Evolutionary conservation across 2,888 invertebrate genomes (phyloP), one percentile per base, ranked within the genome.

Genomic region (Apotomis turbidana): DNA sequence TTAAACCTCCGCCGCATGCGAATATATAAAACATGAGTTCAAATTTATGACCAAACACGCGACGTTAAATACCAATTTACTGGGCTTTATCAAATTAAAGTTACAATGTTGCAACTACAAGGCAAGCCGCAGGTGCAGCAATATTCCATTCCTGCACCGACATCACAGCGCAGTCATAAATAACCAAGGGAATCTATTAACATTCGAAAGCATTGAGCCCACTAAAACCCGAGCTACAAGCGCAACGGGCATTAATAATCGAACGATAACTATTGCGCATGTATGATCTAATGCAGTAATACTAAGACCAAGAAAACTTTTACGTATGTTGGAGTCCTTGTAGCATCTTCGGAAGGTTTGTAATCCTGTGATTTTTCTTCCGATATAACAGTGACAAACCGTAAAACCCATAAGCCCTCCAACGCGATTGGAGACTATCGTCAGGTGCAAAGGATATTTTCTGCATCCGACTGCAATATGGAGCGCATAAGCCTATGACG

Each of bases 221-320:
- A 55, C 68, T 62, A 49, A 68, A 68, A 62, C 63, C 62, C 46
- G 51, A 58, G 38, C 68, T 46, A 72, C 62, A 63, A 72, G 63
- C 59, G 68, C 68, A 67, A 61, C 60, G 61, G 70, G 71, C 60
- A 74, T 68, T 73, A 60, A 70, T 70, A 71, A 81, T 77, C 68
- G 59, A 44, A 64, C 75, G 76, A 80, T 80, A 81, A 78, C 74
- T 77, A 80, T 78, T 80, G 78, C 80, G 79, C 67, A 75, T 74
- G 64, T 73, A 83, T 77, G 72, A 70, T 75, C 74, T 70, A 76
- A 70, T 77, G 74, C 74, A 76, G 72, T 72, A 68, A 49, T 12
- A 63, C n/a, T 10, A 58, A 58, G 3, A 58, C 58, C 27, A 49
- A 10, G 15, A 57, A 46, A 27, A 27, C 27, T 27, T 57, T 36